These are phyloP conservation scores for Asarcornis scutulata DNA, from an alignment of 2,113 vertebrate genomes.

Conservation along the genomic window DNA sequence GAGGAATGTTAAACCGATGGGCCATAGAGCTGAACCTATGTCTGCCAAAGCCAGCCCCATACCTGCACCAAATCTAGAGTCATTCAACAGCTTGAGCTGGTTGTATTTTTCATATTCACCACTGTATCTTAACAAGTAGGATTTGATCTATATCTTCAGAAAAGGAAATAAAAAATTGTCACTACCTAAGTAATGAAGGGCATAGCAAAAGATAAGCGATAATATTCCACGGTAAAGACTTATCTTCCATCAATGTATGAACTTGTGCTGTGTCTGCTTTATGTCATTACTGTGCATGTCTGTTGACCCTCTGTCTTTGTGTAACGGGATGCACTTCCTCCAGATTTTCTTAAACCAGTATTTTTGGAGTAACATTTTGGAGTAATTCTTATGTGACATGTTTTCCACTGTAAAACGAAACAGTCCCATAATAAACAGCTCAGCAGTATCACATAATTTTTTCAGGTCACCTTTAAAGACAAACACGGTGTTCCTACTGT, in stretches of 20 bases:
- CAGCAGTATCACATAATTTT: constrained; percentile 13
- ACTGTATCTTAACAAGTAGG: neutral
- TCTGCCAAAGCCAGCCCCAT: neutral
- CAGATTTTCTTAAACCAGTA: neutral
- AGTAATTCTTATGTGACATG: neutral
- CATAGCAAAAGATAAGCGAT: neutral
- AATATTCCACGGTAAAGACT: neutral
- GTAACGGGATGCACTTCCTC: neutral
- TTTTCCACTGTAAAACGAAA: constrained; percentile 1
- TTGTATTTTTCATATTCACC: neutral
- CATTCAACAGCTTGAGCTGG: neutral
- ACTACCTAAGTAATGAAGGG: neutral
- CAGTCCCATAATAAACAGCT: constrained; percentile 6
- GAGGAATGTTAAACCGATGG: neutral
- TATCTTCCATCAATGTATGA: neutral
- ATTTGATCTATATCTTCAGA: neutral
- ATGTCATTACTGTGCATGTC: neutral
- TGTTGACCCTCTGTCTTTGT: neutral
- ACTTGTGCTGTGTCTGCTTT: neutral
- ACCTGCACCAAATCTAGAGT: neutral
- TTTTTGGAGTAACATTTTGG: neutral
- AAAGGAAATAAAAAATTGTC: neutral
- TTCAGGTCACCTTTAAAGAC: constrained; percentile 58
- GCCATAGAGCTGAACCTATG: neutral
- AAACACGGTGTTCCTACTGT: constrained; percentile 37